These are phyloP conservation scores for Drosophila seclusa DNA, from an alignment of 2,888 invertebrate species.

Conservation along the genomic window DNA sequence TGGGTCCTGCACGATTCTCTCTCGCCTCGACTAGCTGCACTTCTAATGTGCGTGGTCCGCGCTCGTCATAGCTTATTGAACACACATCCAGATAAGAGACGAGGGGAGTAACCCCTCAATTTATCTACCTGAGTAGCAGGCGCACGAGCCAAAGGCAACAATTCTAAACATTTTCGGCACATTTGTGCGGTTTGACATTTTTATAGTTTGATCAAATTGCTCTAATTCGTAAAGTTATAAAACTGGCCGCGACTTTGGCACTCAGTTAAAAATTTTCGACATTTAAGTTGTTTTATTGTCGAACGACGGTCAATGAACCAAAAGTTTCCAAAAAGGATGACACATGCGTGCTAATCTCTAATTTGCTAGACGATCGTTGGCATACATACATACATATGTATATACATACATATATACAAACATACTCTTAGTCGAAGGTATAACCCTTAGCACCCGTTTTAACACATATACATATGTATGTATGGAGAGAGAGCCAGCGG, in stretches of 20 bases:
- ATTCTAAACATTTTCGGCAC: constrained; percentile 43
- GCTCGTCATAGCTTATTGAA: constrained; percentile 79
- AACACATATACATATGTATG: background rate
- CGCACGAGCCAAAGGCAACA: constrained; percentile 44
- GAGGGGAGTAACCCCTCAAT: constrained; percentile 18
- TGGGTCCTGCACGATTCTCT: constrained; percentile 19
- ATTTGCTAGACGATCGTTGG: constrained; percentile 76
- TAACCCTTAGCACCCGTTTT: constrained; percentile 25
- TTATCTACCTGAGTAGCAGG: constrained; percentile 38
- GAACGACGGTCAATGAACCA: constrained; percentile 70
- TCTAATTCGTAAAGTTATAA: constrained; percentile 75
- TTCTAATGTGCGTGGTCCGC: constrained; percentile 33
- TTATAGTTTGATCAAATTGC: constrained; percentile 76
- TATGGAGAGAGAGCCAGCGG: constrained; percentile 39
- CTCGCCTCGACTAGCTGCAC: constrained; percentile 27
- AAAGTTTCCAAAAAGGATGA: constrained; percentile 59
- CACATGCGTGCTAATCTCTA: constrained; percentile 82
- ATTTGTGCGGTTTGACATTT: constrained; percentile 73
- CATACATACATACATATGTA: constrained; percentile 4
- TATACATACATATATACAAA: too few species aligned
- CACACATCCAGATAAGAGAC: constrained; percentile 46
- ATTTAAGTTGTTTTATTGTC: constrained; percentile 65
- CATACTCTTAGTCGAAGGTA: background rate
- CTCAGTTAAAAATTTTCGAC: constrained; percentile 50
- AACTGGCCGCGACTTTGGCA: constrained; percentile 64